A percentile compares a stretch with the other conserved stretches of the same genome.
phyloP scores from a whole-genome alignment of 2,113 vertebrate genomes.

The Noturus placidus region DNA sequence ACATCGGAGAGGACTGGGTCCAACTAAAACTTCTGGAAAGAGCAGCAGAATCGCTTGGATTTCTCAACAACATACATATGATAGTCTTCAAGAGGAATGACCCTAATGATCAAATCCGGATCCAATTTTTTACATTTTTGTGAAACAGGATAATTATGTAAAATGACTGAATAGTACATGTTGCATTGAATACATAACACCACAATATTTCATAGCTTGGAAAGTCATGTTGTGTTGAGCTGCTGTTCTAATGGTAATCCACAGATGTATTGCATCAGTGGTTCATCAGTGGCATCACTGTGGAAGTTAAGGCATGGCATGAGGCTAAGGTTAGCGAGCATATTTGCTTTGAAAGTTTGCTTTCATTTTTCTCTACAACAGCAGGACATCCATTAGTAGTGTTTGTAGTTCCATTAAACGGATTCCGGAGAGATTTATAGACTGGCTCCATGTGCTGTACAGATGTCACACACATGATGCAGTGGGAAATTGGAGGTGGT shows the following conservation, averaged over 20 bases:
- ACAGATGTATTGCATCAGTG: not conserved
- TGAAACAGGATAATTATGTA: not conserved
- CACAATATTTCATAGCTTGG: not conserved
- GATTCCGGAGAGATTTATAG: slow-evolving; percentile 54
- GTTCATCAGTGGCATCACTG: slow-evolving; percentile 9
- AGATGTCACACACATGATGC: slow-evolving; percentile 63
- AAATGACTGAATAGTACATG: not conserved
- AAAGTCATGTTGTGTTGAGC: not conserved
- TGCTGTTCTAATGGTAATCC: not conserved
- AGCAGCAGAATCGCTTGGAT: not conserved
- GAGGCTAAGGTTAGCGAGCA: slow-evolving; percentile 26
- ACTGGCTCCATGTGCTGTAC: slow-evolving; percentile 54
- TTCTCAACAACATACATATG: not conserved
- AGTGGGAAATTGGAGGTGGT: slow-evolving; percentile 34
- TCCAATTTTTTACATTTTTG: not conserved
- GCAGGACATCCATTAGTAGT: slow-evolving; percentile 41
- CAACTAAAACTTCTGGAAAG: slow-evolving; percentile 20
- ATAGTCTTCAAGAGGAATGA: not conserved
- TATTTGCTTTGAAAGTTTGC: slow-evolving; percentile 43
- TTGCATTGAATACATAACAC: not conserved
- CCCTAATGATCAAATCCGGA: not conserved
- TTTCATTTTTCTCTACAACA: slow-evolving; percentile 31
- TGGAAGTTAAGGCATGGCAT: slow-evolving; percentile 34
- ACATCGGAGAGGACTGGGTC: slow-evolving; percentile 28
- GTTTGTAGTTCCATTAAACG: slow-evolving; percentile 45